Evolutionary conservation across 2,113 vertebrate genomes (phyloP), one percentile per base, ranked within the genome.

Genomic region (Balaeniceps rex): DNA sequence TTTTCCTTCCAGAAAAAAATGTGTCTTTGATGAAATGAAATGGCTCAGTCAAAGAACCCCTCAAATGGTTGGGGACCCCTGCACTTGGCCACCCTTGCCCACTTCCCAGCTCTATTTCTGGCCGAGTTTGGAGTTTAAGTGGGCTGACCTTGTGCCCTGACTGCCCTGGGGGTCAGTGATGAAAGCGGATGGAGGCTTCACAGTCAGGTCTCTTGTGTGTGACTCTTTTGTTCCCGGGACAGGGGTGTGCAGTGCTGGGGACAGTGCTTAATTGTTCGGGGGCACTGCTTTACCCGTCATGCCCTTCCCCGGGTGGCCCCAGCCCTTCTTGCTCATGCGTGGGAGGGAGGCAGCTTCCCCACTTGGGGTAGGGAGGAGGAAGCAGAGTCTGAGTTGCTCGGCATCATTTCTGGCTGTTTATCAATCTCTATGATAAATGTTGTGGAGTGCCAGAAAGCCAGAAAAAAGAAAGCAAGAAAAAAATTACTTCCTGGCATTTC

Each of bases 221-320:
- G 95, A 97, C 96, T 88, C 97, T 97, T 97, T 97, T 97, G 97
- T 97, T 97, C 96, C 40, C 16, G 2, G 79, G 88, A 93, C 81
- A 95, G 93, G 97, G 88, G 95, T 96, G 97, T 94, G 96, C 95
- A 95, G 88, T 81, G 91, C 91, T 83, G 90, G 87, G 81, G 98
- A 98, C 98, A 98, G 98, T 96, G 97, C 95, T 95, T 83, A 90
- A 98, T 98, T 98, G 98, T 98, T 98, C 40, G 3, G 70, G 84
- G 87, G 81, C 94, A 93, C 61, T 94, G 93, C 92, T 92, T 96
- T 98, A 94, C 95, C 97, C 96, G 3, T 97, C 96, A 96, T 91
- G 91, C 96, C 78, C 83, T 97, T 97, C 93, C 72, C 80, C 17
- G 44, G 49, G 68, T 94, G 93, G 95, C 96, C 95, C 87, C 95